Conservation (phyloP, 2,113 vertebrate genomes). For the Elephantulus edwardii region DNA sequence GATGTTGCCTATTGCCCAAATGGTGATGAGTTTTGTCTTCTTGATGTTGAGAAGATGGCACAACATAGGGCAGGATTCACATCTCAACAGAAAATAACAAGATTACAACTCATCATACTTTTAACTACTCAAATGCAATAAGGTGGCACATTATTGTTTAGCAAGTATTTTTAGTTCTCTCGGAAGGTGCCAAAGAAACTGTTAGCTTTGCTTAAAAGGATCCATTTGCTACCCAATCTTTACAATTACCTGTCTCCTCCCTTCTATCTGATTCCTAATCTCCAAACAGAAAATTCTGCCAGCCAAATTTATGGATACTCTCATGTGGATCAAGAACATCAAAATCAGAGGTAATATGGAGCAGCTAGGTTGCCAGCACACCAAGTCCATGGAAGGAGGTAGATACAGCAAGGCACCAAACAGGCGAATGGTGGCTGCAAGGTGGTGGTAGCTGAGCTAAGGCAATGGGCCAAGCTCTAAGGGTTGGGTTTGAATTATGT, state of each 20-base stretch:
- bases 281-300: constrained; percentile 43
- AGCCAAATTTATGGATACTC: constrained; percentile 53
- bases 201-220: constrained; percentile 56
- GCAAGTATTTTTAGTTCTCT: background rate
- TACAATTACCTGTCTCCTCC: constrained; percentile 66
- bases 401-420: constrained; percentile 50
- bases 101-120: constrained; percentile 1
- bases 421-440: constrained; percentile 44
- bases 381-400: constrained; percentile 16
- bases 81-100: too few species aligned
- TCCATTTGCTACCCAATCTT: constrained; percentile 27
- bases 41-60: too few species aligned
- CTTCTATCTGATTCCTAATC: constrained; percentile 57
- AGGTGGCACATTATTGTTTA: constrained; percentile 44
- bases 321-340: constrained; percentile 40
- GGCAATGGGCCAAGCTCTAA: constrained; percentile 56
- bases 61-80: too few species aligned
- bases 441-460: constrained; percentile 38
- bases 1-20: too few species aligned
- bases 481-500: constrained; percentile 59
- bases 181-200: constrained; percentile 48
- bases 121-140: constrained; percentile 57
- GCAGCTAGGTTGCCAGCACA: background rate
- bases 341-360: background rate
- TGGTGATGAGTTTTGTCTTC: too few species aligned